A percentile compares a stretch with the other conserved stretches of the same genome.
These are phyloP conservation scores for Pipistrellus nathusii DNA, from an alignment of 2,797 vertebrate genomes.

Conservation along the genomic window DNA sequence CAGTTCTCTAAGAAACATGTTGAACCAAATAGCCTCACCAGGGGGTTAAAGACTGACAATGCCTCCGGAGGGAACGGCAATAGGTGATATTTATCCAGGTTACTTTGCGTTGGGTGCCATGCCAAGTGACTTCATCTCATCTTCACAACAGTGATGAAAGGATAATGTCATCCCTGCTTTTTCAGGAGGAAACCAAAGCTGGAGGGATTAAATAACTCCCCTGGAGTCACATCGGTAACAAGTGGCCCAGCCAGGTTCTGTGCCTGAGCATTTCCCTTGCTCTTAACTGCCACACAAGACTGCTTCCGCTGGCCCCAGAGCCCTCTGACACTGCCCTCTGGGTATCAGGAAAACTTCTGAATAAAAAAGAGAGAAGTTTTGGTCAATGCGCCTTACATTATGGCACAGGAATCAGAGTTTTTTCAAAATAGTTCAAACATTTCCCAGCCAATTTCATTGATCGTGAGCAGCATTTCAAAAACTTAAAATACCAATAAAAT, in stretches of 20 bases:
- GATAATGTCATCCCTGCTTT: not conserved
- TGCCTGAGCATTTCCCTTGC: not conserved
- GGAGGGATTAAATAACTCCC: not conserved
- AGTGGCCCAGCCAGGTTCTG: not conserved
- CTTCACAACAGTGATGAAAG: not conserved
- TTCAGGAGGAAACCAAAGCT: conserved; percentile 11
- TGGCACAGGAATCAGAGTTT: not conserved
- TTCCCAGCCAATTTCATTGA: not conserved
- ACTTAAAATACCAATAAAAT: not conserved
- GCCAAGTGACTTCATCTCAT: conserved; percentile 15
- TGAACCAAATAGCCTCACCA: not conserved
- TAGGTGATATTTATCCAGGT: not conserved
- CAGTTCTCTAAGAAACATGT: not conserved
- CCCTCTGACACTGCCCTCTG: not conserved
- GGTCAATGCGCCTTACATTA: not conserved
- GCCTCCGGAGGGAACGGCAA: not conserved
- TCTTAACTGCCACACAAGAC: not conserved
- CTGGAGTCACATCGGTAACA: not conserved
- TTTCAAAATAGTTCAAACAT: conserved; percentile 25
- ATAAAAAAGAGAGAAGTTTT: conserved; percentile 22
- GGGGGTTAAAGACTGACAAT: not conserved
- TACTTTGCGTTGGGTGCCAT: not conserved
- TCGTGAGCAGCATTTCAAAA: not conserved
- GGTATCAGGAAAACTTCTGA: not conserved
- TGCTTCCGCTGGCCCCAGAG: not conserved